phyloP scores from a whole-genome alignment of 2,797 vertebrate genomes.

The Rhinatrema bivittatum region DNA sequence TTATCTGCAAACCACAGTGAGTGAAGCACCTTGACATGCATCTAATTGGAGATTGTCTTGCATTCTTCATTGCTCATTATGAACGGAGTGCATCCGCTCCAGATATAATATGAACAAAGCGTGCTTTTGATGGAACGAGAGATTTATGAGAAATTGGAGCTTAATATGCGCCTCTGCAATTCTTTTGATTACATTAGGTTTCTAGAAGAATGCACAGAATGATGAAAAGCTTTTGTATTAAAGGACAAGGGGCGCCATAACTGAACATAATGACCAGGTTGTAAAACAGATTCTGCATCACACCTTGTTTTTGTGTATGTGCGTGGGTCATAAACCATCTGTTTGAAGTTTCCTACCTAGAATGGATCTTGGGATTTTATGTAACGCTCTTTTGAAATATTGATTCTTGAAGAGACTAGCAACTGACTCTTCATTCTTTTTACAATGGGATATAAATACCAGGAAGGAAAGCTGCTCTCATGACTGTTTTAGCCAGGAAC shows the following conservation, averaged over 20 bases:
- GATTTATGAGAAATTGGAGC: not conserved
- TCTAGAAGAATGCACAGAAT: too few species aligned
- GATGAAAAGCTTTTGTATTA: too few species aligned
- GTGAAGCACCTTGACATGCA: too few species aligned
- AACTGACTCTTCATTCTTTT: conserved; percentile 10
- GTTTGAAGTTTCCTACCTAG: not conserved
- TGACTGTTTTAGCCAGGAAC: conserved; percentile 15
- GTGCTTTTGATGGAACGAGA: not conserved
- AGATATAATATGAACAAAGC: not conserved
- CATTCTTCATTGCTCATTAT: conserved; percentile 2
- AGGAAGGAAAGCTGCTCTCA: conserved; percentile 20
- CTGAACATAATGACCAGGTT: too few species aligned
- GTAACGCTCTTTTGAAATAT: too few species aligned
- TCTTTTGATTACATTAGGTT: too few species aligned
- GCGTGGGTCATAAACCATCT: not conserved
- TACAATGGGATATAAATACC: conserved; percentile 11
- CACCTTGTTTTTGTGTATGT: not conserved
- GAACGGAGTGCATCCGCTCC: not conserved
- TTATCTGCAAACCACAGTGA: conserved; percentile 8
- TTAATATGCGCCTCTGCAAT: accelerated
- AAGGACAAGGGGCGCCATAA: too few species aligned
- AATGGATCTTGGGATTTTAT: too few species aligned
- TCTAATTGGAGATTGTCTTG: too few species aligned
- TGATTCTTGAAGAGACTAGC: not conserved
- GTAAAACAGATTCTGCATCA: too few species aligned